Conservation (phyloP, 1,140 invertebrate species). For the Acromyrmex charruanus region DNA sequence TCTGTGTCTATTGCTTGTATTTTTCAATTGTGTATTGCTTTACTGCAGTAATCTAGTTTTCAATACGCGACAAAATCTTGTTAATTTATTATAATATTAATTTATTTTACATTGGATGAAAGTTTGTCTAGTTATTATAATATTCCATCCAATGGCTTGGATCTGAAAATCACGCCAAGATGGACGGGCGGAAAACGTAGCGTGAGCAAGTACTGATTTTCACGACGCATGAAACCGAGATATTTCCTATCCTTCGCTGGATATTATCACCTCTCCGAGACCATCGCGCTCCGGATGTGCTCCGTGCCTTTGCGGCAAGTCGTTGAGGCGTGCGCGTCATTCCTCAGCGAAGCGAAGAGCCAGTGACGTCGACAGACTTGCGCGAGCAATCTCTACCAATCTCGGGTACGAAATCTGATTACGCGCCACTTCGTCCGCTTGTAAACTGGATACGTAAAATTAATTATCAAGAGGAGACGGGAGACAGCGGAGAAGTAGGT, state of each 20-base stretch:
- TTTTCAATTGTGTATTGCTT: too few species aligned
- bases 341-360: constrained; percentile 37
- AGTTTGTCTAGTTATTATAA: background rate
- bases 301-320: constrained; percentile 47
- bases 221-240: constrained; percentile 7
- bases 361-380: constrained; percentile 60
- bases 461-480: constrained; percentile 81
- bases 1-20: too few species aligned
- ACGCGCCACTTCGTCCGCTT: constrained; percentile 80
- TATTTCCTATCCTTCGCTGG: constrained; percentile 41
- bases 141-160: background rate
- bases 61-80: background rate
- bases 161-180: background rate
- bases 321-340: constrained; percentile 52
- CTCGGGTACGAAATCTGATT: constrained; percentile 83
- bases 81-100: background rate
- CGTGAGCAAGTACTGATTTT: constrained; percentile 45
- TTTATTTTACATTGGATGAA: background rate
- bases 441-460: constrained; percentile 86
- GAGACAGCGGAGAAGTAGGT: constrained; percentile 6
- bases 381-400: constrained; percentile 83
- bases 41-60: background rate
- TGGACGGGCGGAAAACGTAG: constrained; percentile 1
- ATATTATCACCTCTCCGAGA: constrained; percentile 46
- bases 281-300: constrained; percentile 23